A percentile compares a stretch with the other conserved stretches of the same genome.
phyloP scores from a whole-genome alignment of 2,113 vertebrate genomes.

The Dendropsophus ebraccatus region DNA sequence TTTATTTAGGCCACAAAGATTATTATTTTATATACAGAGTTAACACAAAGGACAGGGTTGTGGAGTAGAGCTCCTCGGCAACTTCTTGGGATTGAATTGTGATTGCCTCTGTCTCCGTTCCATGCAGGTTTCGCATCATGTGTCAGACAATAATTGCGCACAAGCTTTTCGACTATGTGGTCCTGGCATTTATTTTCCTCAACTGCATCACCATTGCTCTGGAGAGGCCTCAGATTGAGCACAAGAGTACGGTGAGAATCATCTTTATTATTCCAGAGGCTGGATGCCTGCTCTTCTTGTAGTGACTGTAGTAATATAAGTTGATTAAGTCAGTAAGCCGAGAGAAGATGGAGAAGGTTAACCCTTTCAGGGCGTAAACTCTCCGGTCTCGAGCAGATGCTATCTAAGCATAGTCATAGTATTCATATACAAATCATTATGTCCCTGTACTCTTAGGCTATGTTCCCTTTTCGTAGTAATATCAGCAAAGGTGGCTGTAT shows the following conservation, averaged over 20 bases:
- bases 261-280: conserved; percentile 24
- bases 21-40: conserved; percentile 17
- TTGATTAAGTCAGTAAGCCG: neutral
- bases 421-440: too few species aligned
- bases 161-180: conserved; percentile 95
- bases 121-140: conserved; percentile 87
- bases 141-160: conserved; percentile 96
- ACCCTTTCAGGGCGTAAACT: neutral
- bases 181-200: conserved; percentile 96
- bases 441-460: too few species aligned
- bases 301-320: conserved; percentile 2
- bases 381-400: neutral
- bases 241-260: conserved; percentile 89
- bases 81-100: neutral
- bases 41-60: neutral
- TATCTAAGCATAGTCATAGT: too few species aligned
- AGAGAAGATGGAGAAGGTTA: neutral
- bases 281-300: neutral
- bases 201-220: conserved; percentile 98
- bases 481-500: too few species aligned
- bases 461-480: too few species aligned
- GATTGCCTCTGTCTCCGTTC: conserved; percentile 18
- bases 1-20: conserved; percentile 11
- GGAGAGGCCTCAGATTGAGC: conserved; percentile 95
- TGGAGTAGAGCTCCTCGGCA: neutral